Base-by-base conservation (phyloP, 2,888 invertebrate genomes). In the Axea sp. region DNA sequence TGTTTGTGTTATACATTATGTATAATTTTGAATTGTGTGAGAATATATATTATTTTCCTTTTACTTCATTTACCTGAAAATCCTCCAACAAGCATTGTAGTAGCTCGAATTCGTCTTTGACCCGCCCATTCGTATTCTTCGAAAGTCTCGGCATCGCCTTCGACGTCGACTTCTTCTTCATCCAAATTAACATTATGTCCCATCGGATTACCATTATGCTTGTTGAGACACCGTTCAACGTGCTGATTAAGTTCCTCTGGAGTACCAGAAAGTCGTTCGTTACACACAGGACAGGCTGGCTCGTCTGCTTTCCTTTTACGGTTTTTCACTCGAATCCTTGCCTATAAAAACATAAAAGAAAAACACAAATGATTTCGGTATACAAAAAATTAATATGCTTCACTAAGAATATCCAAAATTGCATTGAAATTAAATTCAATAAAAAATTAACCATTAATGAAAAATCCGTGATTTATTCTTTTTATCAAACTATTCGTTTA, bases 121-220 rank as follows among this genome's bases (percentile, higher is more conserved):
- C 96, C 96, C 17, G 96, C 95, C 97, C 97, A 97, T 83, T 95
- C 94, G 87, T 97, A 97, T 84, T 96, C 96, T 77, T 96, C 94
- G 83, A 90, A 93, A 43, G 88, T 90, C 68, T 90, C 90, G 11
- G 88, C 88, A 69, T 89, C 88, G 28, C 92, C 93, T 89, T 94
- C 94, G 0, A 94, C 94, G 87, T 95, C 96, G 62, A 95, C 95
- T 67, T 93, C 93, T 82, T 94, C 94, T 59, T 94, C 94, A 75
- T 92, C 92, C 69, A 91, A 90, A 5, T 88, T 89, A 24, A 80
- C 77, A 53, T 84, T 81, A 57, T 92, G 93, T 80, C 93, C 94
- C 73, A 92, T 92, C 22, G 94, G 94, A 76, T 93, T 93, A 64
- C 92, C 91, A 71, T 86, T 87, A 67, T 88, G 84, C 89, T 88